These are phyloP conservation scores for Macroglossus sobrinus DNA, from an alignment of 2,113 vertebrate species.

Conservation along the genomic window DNA sequence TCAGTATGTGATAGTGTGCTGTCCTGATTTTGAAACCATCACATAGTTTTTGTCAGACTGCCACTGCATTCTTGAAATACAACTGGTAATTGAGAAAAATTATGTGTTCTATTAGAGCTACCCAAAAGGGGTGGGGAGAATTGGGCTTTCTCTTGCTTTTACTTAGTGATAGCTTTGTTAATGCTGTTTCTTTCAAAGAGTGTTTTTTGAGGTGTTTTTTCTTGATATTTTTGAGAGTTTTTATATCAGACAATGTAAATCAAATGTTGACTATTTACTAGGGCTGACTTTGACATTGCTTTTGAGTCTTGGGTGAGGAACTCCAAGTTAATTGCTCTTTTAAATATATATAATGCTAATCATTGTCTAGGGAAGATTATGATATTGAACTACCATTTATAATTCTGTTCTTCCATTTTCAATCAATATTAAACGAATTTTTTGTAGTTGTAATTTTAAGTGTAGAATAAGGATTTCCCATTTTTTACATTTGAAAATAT, in stretches of 20 bases:
- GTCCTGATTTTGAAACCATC: background rate
- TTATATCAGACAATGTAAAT: constrained; percentile 11
- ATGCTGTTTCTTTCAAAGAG: constrained; percentile 4
- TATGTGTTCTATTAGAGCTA: background rate
- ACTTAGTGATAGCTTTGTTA: background rate
- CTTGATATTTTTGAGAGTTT: background rate
- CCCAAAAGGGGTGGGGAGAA: background rate
- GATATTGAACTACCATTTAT: background rate
- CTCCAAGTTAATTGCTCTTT: constrained; percentile 6
- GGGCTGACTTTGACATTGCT: background rate
- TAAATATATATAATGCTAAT: background rate
- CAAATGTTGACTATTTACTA: constrained; percentile 13
- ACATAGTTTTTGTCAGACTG: background rate
- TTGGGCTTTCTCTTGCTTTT: background rate
- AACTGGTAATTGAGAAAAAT: background rate
- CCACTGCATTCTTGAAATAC: background rate
- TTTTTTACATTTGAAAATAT: constrained; percentile 34
- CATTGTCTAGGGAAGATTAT: constrained; percentile 13
- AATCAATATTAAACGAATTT: background rate
- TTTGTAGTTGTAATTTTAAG: background rate
- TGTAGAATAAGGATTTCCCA: background rate
- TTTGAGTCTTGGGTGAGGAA: constrained; percentile 35
- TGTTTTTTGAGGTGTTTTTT: background rate
- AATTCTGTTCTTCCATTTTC: constrained; percentile 6
- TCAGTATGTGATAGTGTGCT: background rate